Conservation (phyloP, 2,888 invertebrate species). For the Tanytarsus gracilentus region DNA sequence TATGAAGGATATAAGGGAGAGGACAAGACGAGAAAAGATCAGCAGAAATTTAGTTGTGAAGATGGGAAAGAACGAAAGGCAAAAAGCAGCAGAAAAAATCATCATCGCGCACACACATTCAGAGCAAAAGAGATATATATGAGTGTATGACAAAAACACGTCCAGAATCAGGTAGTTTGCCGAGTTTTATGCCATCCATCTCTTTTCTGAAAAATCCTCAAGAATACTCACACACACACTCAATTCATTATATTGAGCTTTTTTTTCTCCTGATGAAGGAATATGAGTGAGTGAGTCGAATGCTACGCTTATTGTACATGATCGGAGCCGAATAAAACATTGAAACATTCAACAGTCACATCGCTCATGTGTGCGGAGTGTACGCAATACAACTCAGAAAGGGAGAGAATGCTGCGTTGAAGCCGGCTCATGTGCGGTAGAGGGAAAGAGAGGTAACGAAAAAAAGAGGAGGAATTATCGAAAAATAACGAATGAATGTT, state of each 20-base stretch:
- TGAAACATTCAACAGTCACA: too few relatives aligned
- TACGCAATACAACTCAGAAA: too few relatives aligned
- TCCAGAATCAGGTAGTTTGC: constrained; percentile 27
- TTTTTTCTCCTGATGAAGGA: neutral
- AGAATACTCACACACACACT: too few relatives aligned
- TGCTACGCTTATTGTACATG: too few relatives aligned
- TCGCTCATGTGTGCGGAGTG: too few relatives aligned
- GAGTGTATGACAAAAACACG: constrained; percentile 26
- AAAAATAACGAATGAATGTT: constrained; percentile 28
- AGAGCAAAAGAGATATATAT: too few relatives aligned
- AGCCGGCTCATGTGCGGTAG: neutral
- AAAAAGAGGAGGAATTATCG: constrained; percentile 28
- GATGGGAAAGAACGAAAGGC: neutral
- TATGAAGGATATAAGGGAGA: neutral
- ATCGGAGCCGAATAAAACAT: too few relatives aligned
- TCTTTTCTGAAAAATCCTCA: constrained; percentile 25
- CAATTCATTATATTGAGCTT: constrained; percentile 27
- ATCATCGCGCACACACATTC: constrained; percentile 28
- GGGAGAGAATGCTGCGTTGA: too few relatives aligned
- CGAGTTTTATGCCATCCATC: constrained; percentile 29
- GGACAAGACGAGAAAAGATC: constrained; percentile 16
- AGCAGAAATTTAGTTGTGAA: constrained; percentile 16
- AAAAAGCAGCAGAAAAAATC: constrained; percentile 12
- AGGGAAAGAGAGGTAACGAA: constrained; percentile 8
- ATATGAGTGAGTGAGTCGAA: neutral